These are phyloP conservation scores for Coranthus polyacanthus DNA, from an alignment of 2,797 vertebrate genomes.

Conservation along the genomic window DNA sequence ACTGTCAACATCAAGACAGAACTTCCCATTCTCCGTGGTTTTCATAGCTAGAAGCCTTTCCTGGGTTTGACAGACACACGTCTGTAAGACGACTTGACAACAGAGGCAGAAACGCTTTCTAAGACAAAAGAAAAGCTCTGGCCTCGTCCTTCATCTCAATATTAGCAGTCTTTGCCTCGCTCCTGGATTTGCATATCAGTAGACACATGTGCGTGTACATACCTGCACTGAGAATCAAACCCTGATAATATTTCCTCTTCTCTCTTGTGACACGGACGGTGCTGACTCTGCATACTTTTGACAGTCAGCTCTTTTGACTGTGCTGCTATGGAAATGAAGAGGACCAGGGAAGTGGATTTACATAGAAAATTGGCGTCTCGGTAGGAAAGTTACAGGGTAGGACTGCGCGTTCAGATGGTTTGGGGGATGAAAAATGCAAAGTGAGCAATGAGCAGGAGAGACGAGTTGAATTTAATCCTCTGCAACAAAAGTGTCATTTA, in stretches of 20 bases:
- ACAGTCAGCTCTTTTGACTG: constrained; percentile 65
- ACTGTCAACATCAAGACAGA: background rate
- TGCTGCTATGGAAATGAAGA: constrained; percentile 61
- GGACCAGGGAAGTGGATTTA: constrained; percentile 52
- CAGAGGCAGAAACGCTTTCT: constrained; percentile 4
- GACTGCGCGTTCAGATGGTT: constrained; percentile 12
- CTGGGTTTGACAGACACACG: constrained; percentile 18
- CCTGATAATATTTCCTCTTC: constrained; percentile 34
- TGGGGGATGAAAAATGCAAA: constrained; percentile 46
- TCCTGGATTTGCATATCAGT: constrained; percentile 18
- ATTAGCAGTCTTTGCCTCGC: constrained; percentile 24
- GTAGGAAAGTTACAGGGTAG: constrained; percentile 56
- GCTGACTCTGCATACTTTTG: constrained; percentile 62
- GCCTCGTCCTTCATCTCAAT: constrained; percentile 21
- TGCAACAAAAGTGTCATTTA: constrained; percentile 7
- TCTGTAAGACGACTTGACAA: constrained; percentile 17
- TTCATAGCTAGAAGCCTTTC: constrained; percentile 10
- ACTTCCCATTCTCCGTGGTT: background rate
- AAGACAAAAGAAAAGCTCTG: constrained; percentile 11
- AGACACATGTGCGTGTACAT: background rate
- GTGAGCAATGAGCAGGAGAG: constrained; percentile 53
- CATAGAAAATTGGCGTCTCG: constrained; percentile 63
- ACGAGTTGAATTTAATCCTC: constrained; percentile 14
- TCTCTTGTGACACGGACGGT: constrained; percentile 26
- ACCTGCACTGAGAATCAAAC: constrained; percentile 14